Base-by-base conservation (phyloP, 1,140 invertebrate species). In the Trichonephila inaurata region DNA sequence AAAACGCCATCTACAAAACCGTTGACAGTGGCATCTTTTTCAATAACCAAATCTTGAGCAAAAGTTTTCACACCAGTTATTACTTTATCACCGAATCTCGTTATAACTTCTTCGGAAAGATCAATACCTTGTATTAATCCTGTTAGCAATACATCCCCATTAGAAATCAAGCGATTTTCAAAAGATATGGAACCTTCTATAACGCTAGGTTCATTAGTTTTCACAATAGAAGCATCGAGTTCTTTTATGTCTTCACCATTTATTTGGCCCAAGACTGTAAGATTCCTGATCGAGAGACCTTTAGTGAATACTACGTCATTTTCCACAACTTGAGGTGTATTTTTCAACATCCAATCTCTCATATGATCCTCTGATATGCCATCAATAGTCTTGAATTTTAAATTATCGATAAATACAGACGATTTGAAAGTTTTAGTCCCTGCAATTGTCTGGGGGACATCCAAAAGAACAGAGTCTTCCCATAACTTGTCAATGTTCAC, bases 301-400 rank as follows among this genome's bases (percentile, higher is more conserved):
- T 82, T 83, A n/a, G 21, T n/a, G 72, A 95, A 94, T 2, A 33
- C 14, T 28, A 88, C 62, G n/a, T 94, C 62, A 18, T 51, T 90
- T 24, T 90, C 19, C 8, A 95, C 62, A 19, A 40, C 66, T 87
- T 95, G 94, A 33, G 91, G 28, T 14, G 33, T 60, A 86, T 93
- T 87, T 90, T 94, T 94, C 19, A 95, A 33, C 89, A 95, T 87
- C 94, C 94, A 95, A 14, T 94, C 94, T 6, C 66, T 88, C n/a
- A 95, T 86, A 2, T 94, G 87, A 8, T 19, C 12, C 28, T 93
- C 82, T 14, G 94, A 92, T 8, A 94, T 69, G 2, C 93, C 87
- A 94, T 95, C 94, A 62, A 95, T 82, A 14, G 60, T 94, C 12
- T 33, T 58, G n/a, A 95, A 94, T 14, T 2, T n/a, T 21, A 95